Conservation (phyloP, 2,888 invertebrate genomes). For the Agrochola lychnidis region DNA sequence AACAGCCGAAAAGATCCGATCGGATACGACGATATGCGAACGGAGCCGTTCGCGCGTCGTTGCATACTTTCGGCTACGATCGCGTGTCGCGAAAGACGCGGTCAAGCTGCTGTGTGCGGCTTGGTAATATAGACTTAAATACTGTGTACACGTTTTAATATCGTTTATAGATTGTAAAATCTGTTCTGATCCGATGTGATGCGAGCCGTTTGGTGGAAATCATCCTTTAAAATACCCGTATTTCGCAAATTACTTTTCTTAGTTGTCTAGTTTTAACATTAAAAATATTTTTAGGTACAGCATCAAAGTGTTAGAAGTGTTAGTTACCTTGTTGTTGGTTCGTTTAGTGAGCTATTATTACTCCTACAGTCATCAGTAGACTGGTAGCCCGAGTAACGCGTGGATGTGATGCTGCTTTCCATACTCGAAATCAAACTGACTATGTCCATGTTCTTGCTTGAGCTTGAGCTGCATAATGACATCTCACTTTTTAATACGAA, state of each 20-base stretch:
- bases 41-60: too few relatives aligned
- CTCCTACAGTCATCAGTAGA: conserved; percentile 30
- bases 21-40: too few relatives aligned
- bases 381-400: conserved; percentile 60
- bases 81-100: too few relatives aligned
- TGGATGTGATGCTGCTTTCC: conserved; percentile 61
- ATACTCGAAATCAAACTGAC: conserved; percentile 69
- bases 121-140: too few relatives aligned
- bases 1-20: too few relatives aligned
- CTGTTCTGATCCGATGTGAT: too few relatives aligned
- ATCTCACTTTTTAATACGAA: conserved; percentile 70
- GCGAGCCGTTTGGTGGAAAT: too few relatives aligned
- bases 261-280: not conserved
- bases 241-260: not conserved
- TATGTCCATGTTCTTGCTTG: conserved; percentile 54
- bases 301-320: not conserved
- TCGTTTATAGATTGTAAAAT: too few relatives aligned
- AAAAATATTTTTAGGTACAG: not conserved
- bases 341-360: conserved; percentile 27
- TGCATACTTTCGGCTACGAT: too few relatives aligned
- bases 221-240: not conserved
- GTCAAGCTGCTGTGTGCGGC: too few relatives aligned
- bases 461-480: conserved; percentile 65
- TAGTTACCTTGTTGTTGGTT: conserved; percentile 51
- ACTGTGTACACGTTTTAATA: too few relatives aligned